Evolutionary conservation across 2,888 invertebrate species (phyloP), one percentile per base, ranked within the genome.

Genomic region (Sycophila texana): DNA sequence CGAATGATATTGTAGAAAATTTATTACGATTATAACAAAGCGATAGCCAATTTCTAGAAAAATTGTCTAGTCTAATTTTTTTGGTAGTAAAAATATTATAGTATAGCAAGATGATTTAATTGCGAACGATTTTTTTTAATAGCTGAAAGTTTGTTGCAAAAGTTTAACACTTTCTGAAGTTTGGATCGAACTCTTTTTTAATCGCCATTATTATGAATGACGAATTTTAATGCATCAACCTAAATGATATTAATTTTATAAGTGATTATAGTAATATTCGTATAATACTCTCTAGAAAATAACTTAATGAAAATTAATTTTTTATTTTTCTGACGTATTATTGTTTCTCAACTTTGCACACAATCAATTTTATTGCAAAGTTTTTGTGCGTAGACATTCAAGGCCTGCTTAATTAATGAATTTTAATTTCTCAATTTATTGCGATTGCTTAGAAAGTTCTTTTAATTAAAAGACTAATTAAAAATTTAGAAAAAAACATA

Each of bases 391-490:
- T 68, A 78, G 22, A 73, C 77, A 67, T 79, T 79, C 79, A 79
- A 79, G 81, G 74, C 67, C 78, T 57, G 77, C 67, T 72, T 18
- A 60, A 66, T 30, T 58, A 30, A 49, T 55, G 75, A 57, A 39
- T 58, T 57, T 76, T 79, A 79, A 70, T 74, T 78, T 47, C 49
- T 76, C 73, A 76, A 72, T 58, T 65, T 75, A 78, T 78, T 22
- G 60, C 70, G 47, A 76, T 58, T 18, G 63, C 72, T 68, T 78
- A 78, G 75, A 60, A 72, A 66, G 22, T 81, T 75, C 68, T 47
- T 75, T 81, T 74, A 61, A 14, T 77, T 72, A 68, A 61, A 55
- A 66, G 13, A 58, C 65, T 78, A 68, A 74, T 63, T 51, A 61
- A 72, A 75, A 66, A n/a, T 55, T 72, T 76, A 80, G 73, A 75